Percentiles rank a stretch among this genome's conserved stretches.
These are phyloP conservation scores for Premnoplex brunnescens DNA, from an alignment of 2,797 vertebrate genomes.

Conservation along the genomic window DNA sequence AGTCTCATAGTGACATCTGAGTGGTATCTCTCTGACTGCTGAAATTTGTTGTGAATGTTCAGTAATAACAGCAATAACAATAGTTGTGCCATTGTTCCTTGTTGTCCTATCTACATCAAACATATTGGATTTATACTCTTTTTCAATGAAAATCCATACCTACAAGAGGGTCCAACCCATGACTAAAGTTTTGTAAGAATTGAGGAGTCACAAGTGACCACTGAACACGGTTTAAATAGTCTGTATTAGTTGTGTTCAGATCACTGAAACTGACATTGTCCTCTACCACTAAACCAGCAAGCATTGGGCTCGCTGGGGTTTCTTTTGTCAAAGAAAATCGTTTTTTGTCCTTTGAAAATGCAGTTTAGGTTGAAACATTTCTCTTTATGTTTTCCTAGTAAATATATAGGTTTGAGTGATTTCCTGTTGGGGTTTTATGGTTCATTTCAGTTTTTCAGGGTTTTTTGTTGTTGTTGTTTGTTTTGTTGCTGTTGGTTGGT, in stretches of 20 bases:
- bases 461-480: neutral
- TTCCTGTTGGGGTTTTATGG: neutral
- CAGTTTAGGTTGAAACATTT: neutral
- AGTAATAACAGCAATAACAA: neutral
- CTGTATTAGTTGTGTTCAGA: neutral
- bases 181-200: neutral
- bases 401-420: neutral
- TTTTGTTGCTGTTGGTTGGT: neutral
- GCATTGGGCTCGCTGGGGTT: neutral
- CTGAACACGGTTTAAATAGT: neutral
- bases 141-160: neutral
- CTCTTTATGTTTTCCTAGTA: neutral
- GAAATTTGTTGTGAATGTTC: neutral
- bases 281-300: neutral
- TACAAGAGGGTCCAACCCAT: neutral
- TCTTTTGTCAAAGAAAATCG: neutral
- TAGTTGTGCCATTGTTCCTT: neutral
- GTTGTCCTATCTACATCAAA: neutral
- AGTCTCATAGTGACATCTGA: neutral
- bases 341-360: neutral
- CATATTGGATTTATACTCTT: neutral
- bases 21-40: neutral
- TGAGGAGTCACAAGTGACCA: neutral
- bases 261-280: neutral
- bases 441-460: neutral